Conservation (phyloP, 2,113 vertebrate species). For the Dermatemys mawii region DNA sequence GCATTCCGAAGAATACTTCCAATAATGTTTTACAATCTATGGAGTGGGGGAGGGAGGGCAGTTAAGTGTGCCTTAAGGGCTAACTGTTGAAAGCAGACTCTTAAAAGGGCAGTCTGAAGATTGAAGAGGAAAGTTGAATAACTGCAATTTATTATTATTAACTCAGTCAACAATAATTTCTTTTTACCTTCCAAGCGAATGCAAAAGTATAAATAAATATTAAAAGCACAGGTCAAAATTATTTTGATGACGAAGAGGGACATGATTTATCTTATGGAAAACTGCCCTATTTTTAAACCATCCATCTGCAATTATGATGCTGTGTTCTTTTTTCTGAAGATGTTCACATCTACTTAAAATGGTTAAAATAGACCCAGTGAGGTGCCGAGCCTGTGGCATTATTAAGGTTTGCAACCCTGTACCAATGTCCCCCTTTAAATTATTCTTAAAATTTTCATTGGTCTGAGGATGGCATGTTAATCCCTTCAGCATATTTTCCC, state of each 20-base stretch:
- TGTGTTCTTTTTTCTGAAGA: not conserved
- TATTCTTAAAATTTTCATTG: not conserved
- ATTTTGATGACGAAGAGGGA: not conserved
- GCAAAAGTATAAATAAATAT: not conserved
- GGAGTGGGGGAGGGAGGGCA: not conserved
- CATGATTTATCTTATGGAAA: not conserved
- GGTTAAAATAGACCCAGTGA: rapidly evolving
- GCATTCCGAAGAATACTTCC: not conserved
- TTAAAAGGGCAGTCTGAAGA: not conserved
- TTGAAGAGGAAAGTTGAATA: not conserved
- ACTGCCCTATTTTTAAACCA: not conserved
- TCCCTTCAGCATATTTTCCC: not conserved
- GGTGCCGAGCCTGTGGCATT: not conserved
- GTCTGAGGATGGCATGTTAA: not conserved
- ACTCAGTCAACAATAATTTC: not conserved
- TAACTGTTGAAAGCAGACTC: conserved; percentile 5
- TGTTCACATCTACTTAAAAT: not conserved
- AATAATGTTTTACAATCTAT: not conserved
- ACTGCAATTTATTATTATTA: rapidly evolving
- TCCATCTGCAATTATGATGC: not conserved
- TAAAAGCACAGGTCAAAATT: not conserved
- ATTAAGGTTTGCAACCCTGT: not conserved
- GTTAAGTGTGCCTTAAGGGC: not conserved
- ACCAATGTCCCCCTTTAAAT: not conserved
- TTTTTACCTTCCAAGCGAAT: not conserved